Percentiles rank a stretch among this genome's conserved stretches.
Evolutionary conservation across 2,113 vertebrate species (phyloP).

Genomic region (Nipponia nippon): DNA sequence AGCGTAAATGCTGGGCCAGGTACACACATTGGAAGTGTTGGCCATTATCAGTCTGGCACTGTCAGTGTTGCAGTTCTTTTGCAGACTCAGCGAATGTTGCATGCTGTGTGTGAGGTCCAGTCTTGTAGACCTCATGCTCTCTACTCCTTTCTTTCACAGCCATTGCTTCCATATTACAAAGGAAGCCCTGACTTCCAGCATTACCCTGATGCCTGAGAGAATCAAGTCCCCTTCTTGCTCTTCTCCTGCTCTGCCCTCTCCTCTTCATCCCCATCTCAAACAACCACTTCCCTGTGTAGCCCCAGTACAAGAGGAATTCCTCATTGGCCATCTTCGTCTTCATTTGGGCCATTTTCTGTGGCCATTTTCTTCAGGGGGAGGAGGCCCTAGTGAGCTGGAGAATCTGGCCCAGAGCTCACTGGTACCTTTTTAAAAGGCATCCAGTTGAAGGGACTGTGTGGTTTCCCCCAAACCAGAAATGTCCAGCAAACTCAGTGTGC

Average conservation of each 20-base stretch:
- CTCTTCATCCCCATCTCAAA: background rate
- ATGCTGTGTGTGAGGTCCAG: background rate
- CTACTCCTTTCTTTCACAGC: background rate
- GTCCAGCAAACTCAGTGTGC: background rate
- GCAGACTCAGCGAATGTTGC: background rate
- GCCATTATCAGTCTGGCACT: background rate
- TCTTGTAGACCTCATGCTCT: background rate
- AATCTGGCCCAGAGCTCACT: background rate
- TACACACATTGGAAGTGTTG: background rate
- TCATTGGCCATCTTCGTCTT: background rate
- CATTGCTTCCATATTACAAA: background rate
- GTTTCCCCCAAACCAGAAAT: background rate
- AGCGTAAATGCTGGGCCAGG: background rate
- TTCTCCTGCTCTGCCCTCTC: background rate
- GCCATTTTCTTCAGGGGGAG: background rate
- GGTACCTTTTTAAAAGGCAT: background rate
- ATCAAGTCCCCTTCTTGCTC: background rate
- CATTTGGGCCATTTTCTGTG: background rate
- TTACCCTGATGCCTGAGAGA: background rate
- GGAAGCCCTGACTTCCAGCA: background rate
- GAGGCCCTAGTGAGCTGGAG: background rate
- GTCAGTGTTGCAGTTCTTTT: background rate
- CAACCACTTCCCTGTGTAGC: background rate
- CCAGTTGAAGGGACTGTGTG: background rate
- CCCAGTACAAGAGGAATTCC: background rate